Conservation (phyloP, 2,113 vertebrate genomes). For the Xiphias gladius region DNA sequence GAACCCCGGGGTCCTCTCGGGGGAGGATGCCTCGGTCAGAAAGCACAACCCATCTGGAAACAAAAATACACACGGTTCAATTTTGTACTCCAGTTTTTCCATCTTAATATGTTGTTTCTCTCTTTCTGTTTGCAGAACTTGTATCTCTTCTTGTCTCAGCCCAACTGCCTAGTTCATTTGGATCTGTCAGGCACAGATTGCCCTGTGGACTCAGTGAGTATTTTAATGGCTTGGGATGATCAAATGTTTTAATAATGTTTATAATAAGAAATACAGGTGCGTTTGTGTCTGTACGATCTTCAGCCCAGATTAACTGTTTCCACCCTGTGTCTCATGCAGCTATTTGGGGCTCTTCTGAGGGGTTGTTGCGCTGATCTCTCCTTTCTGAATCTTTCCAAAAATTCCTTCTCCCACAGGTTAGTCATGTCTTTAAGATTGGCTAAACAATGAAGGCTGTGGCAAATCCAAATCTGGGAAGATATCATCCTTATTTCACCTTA, state of each 20-base stretch:
- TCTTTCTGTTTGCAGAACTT: slow-evolving; percentile 71
- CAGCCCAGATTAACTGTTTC: slow-evolving; percentile 62
- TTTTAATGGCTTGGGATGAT: not conserved
- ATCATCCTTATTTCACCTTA: slow-evolving; percentile 23
- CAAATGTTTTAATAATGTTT: slow-evolving; percentile 17
- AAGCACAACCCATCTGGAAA: slow-evolving; percentile 51
- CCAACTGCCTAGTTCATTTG: slow-evolving; percentile 92
- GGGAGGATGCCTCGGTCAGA: slow-evolving; percentile 91
- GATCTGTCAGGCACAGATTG: slow-evolving; percentile 93
- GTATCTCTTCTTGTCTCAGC: slow-evolving; percentile 91
- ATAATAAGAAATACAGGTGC: not conserved
- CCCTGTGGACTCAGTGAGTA: slow-evolving; percentile 88
- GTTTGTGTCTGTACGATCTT: slow-evolving; percentile 18
- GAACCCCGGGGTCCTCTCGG: slow-evolving; percentile 91
- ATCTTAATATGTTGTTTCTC: slow-evolving; percentile 12
- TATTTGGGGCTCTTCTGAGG: slow-evolving; percentile 89
- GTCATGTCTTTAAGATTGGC: slow-evolving; percentile 61
- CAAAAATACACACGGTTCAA: slow-evolving; percentile 17
- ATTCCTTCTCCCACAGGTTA: slow-evolving; percentile 91
- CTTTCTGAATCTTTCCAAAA: slow-evolving; percentile 91
- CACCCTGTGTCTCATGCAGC: slow-evolving; percentile 79
- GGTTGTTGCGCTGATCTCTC: slow-evolving; percentile 91
- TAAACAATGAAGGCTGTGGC: slow-evolving; percentile 32
- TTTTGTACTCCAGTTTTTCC: slow-evolving; percentile 7
- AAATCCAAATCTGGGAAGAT: slow-evolving; percentile 38